Base-by-base conservation (phyloP, 2,888 invertebrate genomes). In the Nebria brevicollis region DNA sequence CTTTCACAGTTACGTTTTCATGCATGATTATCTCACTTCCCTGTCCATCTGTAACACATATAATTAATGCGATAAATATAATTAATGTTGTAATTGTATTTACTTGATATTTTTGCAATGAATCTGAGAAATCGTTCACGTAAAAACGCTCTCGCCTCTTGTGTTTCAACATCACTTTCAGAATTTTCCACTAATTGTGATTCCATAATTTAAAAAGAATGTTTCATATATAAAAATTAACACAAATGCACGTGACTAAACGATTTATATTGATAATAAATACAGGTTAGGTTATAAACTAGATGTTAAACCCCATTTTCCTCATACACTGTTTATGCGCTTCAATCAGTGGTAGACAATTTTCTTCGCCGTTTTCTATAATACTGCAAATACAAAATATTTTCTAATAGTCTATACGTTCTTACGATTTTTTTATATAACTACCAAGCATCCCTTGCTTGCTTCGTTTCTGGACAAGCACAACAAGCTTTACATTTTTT, bases 261-360 rank as follows among this genome's bases (percentile, higher is more conserved):
- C 15, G 41, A 11, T 73, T 41, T 34, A 72, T 41, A n/a, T 42
- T 43, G 5, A 41, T 43, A 41, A 73, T 11, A 34, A 64, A 70
- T 70, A 68, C 54, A 64, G 80, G 75, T 80, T 75, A 75, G 10
- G 13, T 5, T 20, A 66, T 34, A 70, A 15, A 8, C 93, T 94
- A 99, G 85, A 99, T 95, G 84, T 98, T 97, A 89, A 99, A 99
- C 73, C 99, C 99, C 91, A 97, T 91, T 85, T 95, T 95, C 85
- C 97, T 93, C 98, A 99, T 98, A 89, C 99, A 99, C 83, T 94
- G 93, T 89, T 97, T 97, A 89, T 99, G 99, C 11, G 97, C 98
- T 90, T 98, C 98, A 84, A 99, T 99, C 72, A 97, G 90, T 66
- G 94, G 91, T 20, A 93, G 91, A 87, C 99, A 99, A 86, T 97